Conservation (phyloP, 2,888 invertebrate species). For the Orchesellides sinensis region DNA sequence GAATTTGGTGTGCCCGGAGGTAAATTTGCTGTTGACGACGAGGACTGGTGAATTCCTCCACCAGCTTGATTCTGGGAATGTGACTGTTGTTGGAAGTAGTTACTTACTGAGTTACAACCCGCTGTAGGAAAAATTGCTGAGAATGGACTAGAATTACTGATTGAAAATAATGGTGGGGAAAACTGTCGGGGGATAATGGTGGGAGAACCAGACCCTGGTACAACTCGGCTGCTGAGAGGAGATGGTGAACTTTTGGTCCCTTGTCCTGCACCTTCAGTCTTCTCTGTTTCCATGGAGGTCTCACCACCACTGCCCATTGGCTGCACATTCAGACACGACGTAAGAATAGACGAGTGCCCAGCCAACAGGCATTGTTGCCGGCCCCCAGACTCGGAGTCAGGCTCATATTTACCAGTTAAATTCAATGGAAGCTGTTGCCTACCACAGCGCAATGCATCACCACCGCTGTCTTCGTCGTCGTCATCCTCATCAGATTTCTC, state of each 20-base stretch:
- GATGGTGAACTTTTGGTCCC: constrained; percentile 72
- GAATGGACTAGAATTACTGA: constrained; percentile 71
- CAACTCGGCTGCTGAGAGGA: constrained; percentile 56
- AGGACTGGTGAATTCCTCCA: constrained; percentile 13
- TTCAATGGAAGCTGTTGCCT: constrained; percentile 75
- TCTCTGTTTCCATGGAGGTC: constrained; percentile 71
- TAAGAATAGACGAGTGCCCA: constrained; percentile 53
- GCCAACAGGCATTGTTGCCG: constrained; percentile 48
- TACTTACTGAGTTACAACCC: constrained; percentile 35
- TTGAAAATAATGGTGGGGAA: constrained; percentile 72
- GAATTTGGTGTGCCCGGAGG: constrained; percentile 69
- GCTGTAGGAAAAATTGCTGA: constrained; percentile 68
- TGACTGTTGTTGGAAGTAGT: constrained; percentile 56
- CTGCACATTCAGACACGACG: constrained; percentile 58
- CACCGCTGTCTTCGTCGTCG: constrained; percentile 74
- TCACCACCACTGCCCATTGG: constrained; percentile 46
- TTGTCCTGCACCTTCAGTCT: constrained; percentile 73
- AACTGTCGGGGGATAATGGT: constrained; percentile 62
- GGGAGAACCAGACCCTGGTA: constrained; percentile 65
- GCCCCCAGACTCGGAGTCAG: constrained; percentile 57
- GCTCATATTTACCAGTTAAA: constrained; percentile 75
- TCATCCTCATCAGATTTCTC: constrained; percentile 70
- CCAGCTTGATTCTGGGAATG: not conserved
- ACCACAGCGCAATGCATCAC: constrained; percentile 75
- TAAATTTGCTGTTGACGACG: constrained; percentile 51